Evolutionary conservation across 2,113 vertebrate genomes (phyloP), one percentile per base, ranked within the genome.

Genomic region (Raja brachyura): DNA sequence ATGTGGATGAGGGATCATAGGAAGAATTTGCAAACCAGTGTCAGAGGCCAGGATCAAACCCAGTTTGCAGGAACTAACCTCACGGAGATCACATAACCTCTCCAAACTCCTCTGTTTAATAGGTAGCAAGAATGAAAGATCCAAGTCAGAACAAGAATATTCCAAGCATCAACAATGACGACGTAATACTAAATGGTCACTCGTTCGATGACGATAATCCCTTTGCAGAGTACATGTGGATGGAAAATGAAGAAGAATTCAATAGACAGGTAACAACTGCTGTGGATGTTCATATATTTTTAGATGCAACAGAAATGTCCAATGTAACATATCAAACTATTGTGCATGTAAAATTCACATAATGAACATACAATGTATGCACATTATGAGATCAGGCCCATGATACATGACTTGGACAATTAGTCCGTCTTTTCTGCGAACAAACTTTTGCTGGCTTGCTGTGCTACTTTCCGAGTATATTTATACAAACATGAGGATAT

Each of bases 231-330:
- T 98, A 98, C 94, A 97, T 98, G 98, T 98, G 98, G 98, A 98
- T 98, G 98, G 98, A 98, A 95, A 97, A 98, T 1, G 98, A 98
- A 93, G 98, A 98, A 95, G 98, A 98, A 93, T 98, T 98, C 88
- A 98, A 98, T 96, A 96, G 97, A 94, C 98, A 98, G 97, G 98
- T 97, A 86, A 25, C 63, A 18, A 31, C 59, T n/a, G 22, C 28
- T 61, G 31, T 11, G 39, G 22, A 39, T 33, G 1, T 33, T 33
- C 76, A 1, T 90, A 90, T 63, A 90, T 22, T 83, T 54, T 83
- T 16, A 22, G 18, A 54, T 20, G 39, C 25, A 83, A 10, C 79
- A 81, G 20, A 54, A 54, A 2, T 5, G 5, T 54, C 14, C 48
- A 79, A 39, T 4, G 18, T 39, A n/a, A 79, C 16, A 39, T 18